phyloP scores from a whole-genome alignment of 2,113 vertebrate species.

The Entomyzon cyanotis region DNA sequence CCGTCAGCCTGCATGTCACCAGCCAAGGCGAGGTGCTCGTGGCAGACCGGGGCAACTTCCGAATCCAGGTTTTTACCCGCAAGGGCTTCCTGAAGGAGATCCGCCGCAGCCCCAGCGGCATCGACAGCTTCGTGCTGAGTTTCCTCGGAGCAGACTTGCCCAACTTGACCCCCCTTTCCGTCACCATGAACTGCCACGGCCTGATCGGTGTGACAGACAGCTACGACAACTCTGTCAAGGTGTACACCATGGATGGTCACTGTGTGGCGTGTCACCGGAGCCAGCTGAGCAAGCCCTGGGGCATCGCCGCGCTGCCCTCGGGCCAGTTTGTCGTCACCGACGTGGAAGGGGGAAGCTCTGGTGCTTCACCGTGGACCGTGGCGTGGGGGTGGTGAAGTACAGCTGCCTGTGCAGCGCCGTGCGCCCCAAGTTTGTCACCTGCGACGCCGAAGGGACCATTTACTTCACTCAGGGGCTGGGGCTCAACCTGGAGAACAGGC shows the following conservation, averaged over 20 bases:
- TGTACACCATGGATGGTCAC: conserved; percentile 93
- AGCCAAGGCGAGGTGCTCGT: conserved; percentile 92
- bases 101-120: conserved; percentile 91
- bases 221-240: conserved; percentile 95
- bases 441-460: conserved; percentile 88
- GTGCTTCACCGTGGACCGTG: conserved; percentile 92
- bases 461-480: conserved; percentile 97
- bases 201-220: conserved; percentile 95
- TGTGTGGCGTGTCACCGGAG: conserved; percentile 94
- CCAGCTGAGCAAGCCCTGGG: conserved; percentile 97
- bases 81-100: conserved; percentile 96
- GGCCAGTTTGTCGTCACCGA: conserved; percentile 97
- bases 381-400: conserved; percentile 90
- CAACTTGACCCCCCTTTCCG: conserved; percentile 90
- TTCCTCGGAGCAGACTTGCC: conserved; percentile 94
- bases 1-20: conserved; percentile 89
- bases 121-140: conserved; percentile 93
- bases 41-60: conserved; percentile 92
- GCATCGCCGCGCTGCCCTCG: conserved; percentile 89
- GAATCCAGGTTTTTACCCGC: conserved; percentile 94
- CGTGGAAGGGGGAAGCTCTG: conserved; percentile 96
- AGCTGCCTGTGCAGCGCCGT: conserved; percentile 91
- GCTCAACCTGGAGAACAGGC: conserved; percentile 91
- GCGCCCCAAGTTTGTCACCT: conserved; percentile 95
- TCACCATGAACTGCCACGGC: conserved; percentile 92